Conservation (phyloP, 2,888 invertebrate genomes). For the Habroteleia sp. region DNA sequence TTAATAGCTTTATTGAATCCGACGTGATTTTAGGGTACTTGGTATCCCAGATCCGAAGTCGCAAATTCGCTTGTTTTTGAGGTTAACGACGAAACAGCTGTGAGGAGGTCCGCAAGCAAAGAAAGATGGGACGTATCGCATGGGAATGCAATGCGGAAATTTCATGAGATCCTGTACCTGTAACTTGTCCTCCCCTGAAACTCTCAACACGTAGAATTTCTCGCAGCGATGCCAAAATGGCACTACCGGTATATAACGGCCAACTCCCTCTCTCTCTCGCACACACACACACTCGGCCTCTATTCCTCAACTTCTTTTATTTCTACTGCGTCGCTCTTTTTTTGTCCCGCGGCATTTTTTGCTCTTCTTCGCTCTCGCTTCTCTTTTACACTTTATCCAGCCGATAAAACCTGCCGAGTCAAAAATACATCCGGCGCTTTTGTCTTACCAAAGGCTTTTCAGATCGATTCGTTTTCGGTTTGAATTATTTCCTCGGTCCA, state of each 20-base stretch:
- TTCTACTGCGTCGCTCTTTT: constrained; percentile 34
- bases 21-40: constrained; percentile 28
- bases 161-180: constrained; percentile 69
- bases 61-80: constrained; percentile 54
- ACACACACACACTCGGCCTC: no score
- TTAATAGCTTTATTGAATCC: constrained; percentile 46
- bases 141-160: constrained; percentile 78
- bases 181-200: constrained; percentile 60
- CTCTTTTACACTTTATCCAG: constrained; percentile 60
- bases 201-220: constrained; percentile 62
- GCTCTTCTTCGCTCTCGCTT: constrained; percentile 50
- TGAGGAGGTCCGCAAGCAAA: constrained; percentile 54
- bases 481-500: constrained; percentile 19
- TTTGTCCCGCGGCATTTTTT: constrained; percentile 26
- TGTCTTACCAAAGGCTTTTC: constrained; percentile 32
- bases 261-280: constrained; percentile 65
- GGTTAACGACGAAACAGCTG: constrained; percentile 54
- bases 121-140: constrained; percentile 71
- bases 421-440: constrained; percentile 49
- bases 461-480: not conserved
- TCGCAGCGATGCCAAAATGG: constrained; percentile 62
- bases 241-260: constrained; percentile 65
- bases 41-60: constrained; percentile 24
- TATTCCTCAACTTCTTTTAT: constrained; percentile 64
- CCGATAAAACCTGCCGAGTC: constrained; percentile 59